phyloP scores from a whole-genome alignment of 1,140 invertebrate genomes.

The Theocolax elegans region DNA sequence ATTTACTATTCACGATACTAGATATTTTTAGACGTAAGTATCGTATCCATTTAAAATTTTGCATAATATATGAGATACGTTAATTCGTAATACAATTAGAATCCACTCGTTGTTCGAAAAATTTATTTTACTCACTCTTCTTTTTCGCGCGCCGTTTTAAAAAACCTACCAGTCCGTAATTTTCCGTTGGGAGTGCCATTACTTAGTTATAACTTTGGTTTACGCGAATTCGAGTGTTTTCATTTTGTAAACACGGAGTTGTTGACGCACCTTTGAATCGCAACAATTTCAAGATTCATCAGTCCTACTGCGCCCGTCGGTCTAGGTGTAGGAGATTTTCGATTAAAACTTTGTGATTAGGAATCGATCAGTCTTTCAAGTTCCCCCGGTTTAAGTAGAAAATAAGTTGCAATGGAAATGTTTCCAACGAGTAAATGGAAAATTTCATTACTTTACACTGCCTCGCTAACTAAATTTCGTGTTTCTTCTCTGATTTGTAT shows the following conservation, averaged over 20 bases:
- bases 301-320: neutral
- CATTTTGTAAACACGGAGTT: neutral
- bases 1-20: constrained; percentile 10
- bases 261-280: neutral
- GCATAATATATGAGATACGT: too few relatives aligned
- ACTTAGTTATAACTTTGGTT: too few relatives aligned
- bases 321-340: constrained; percentile 1
- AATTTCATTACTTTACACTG: neutral
- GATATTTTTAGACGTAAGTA: too few relatives aligned
- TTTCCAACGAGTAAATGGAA: neutral
- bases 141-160: too few relatives aligned
- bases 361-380: constrained; percentile 23
- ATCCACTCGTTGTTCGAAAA: too few relatives aligned
- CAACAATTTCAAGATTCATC: constrained; percentile 18
- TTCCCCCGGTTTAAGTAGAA: constrained; percentile 1
- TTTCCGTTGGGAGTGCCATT: too few relatives aligned
- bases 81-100: too few relatives aligned
- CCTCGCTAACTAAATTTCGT: neutral
- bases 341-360: constrained; percentile 40
- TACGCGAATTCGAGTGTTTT: too few relatives aligned
- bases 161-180: too few relatives aligned
- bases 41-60: too few relatives aligned
- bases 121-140: too few relatives aligned
- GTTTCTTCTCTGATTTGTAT: neutral
- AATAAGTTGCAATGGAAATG: constrained; percentile 13